phyloP scores from a whole-genome alignment of 2,797 vertebrate genomes.

The Oryzias sinensis region DNA sequence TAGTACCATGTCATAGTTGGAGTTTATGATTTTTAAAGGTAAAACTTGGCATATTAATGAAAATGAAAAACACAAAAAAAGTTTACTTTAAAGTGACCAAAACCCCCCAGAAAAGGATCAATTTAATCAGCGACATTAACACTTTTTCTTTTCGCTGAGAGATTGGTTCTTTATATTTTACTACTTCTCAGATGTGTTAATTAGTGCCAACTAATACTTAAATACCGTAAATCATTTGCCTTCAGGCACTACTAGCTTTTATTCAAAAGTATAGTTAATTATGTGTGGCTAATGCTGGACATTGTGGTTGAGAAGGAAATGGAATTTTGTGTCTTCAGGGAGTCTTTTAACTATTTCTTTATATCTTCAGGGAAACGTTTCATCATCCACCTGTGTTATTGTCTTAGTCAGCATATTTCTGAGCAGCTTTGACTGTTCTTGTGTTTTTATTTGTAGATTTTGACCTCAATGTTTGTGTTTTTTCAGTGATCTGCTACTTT shows the following conservation, averaged over 20 bases:
- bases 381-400: background rate
- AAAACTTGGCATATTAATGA: no score
- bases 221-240: slow-evolving; percentile 44
- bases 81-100: background rate
- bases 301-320: slow-evolving; percentile 25
- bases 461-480: slow-evolving; percentile 34
- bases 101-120: background rate
- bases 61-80: no score
- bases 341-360: slow-evolving; percentile 27
- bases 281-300: slow-evolving; percentile 19
- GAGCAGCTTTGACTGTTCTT: background rate
- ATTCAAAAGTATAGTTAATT: slow-evolving; percentile 57
- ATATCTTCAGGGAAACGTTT: background rate
- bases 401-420: background rate
- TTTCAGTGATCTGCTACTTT: slow-evolving; percentile 49
- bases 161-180: slow-evolving; percentile 39
- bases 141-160: slow-evolving; percentile 27
- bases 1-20: no score
- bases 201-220: slow-evolving; percentile 42
- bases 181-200: slow-evolving; percentile 46
- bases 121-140: background rate
- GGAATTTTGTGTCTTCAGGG: slow-evolving; percentile 11
- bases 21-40: no score
- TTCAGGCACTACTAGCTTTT: slow-evolving; percentile 47
- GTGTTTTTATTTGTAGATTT: slow-evolving; percentile 5